Evolutionary conservation across 2,888 invertebrate species (phyloP).

Genomic region (Ceratothoa steindachneri): DNA sequence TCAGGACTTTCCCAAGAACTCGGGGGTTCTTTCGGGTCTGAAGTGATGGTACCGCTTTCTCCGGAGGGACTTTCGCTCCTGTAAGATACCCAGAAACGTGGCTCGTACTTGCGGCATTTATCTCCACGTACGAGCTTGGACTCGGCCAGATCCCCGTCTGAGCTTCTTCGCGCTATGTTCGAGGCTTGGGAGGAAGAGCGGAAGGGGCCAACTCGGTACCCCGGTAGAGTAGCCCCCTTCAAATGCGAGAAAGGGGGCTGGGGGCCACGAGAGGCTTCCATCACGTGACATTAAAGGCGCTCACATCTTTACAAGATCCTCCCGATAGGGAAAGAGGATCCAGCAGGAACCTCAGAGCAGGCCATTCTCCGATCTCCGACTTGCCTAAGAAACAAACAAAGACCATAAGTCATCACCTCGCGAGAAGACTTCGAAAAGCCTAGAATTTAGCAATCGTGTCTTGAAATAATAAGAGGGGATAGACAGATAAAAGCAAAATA

Average conservation of each 20-base stretch:
- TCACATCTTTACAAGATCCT: no score
- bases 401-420: no score
- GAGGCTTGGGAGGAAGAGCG: not conserved
- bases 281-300: not conserved
- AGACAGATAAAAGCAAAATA: no score
- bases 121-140: not conserved
- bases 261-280: not conserved
- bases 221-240: conserved; percentile 4
- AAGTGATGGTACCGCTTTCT: conserved; percentile 1
- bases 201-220: not conserved
- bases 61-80: conserved; percentile 8
- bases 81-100: not conserved
- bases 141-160: not conserved
- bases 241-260: not conserved
- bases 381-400: no score
- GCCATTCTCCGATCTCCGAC: no score
- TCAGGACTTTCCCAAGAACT: conserved; percentile 1
- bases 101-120: not conserved
- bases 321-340: no score
- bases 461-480: no score
- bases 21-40: not conserved
- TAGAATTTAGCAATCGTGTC: no score
- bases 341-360: no score
- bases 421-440: no score
- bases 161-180: not conserved